These are phyloP conservation scores for Leucoptera coffeella DNA, from an alignment of 2,888 invertebrate genomes.

Conservation along the genomic window DNA sequence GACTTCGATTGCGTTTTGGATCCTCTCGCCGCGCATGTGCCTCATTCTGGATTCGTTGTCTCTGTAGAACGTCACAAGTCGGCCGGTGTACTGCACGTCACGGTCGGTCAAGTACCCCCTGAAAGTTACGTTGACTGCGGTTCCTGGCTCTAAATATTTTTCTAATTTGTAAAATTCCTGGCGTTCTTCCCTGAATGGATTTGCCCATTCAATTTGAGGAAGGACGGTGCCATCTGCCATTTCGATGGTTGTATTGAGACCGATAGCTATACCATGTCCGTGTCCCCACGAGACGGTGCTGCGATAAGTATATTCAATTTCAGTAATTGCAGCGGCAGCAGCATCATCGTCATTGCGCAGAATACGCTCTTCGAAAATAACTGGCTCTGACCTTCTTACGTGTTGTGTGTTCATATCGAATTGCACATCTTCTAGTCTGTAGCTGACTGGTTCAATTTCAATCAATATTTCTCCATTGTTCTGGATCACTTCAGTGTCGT, in stretches of 20 bases:
- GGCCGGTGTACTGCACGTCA: conserved; percentile 70
- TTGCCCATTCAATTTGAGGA: conserved; percentile 67
- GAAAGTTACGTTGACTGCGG: conserved; percentile 76
- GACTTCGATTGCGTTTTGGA: conserved; percentile 65
- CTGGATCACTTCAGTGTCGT: conserved; percentile 46
- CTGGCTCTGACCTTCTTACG: conserved; percentile 35
- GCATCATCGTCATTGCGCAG: conserved; percentile 50
- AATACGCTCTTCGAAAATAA: conserved; percentile 43
- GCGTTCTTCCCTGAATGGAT: conserved; percentile 43
- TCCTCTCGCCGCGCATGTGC: conserved; percentile 55
- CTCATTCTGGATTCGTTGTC: conserved; percentile 56
- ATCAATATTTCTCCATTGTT: conserved; percentile 70
- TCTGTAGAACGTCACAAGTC: conserved; percentile 62
- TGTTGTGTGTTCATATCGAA: conserved; percentile 50
- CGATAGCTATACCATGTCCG: conserved; percentile 65
- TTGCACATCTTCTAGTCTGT: conserved; percentile 65
- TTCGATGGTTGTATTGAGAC: conserved; percentile 59
- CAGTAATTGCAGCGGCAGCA: conserved; percentile 62
- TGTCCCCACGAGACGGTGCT: conserved; percentile 76
- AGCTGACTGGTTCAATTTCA: conserved; percentile 73
- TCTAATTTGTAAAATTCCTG: conserved; percentile 56
- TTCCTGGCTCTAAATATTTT: conserved; percentile 66
- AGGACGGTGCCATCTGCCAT: conserved; percentile 51
- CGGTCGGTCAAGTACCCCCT: conserved; percentile 65
- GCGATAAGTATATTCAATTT: conserved; percentile 65